A percentile compares a stretch with the other conserved stretches of the same genome.
Evolutionary conservation across 2,888 invertebrate genomes (phyloP).

Genomic region (Hemaris fuciformis): DNA sequence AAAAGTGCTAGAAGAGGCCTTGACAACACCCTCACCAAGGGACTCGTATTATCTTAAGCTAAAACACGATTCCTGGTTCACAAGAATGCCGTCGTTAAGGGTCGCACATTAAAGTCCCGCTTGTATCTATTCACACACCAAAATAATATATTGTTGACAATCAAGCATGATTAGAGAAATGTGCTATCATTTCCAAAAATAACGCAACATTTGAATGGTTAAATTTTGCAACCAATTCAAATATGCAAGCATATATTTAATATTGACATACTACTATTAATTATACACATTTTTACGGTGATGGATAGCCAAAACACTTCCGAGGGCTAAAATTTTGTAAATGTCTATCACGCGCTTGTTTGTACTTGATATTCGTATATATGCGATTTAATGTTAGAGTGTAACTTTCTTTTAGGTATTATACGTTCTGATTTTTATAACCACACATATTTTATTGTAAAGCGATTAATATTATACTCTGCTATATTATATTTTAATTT

Average conservation of each 20-base stretch:
- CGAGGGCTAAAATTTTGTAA: slow-evolving; percentile 8
- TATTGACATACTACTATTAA: not conserved
- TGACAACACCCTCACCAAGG: slow-evolving; percentile 79
- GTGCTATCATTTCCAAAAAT: not conserved
- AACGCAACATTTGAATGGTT: not conserved
- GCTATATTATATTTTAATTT: slow-evolving; percentile 21
- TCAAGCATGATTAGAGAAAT: too few species aligned
- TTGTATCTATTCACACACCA: not conserved
- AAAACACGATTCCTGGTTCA: slow-evolving; percentile 78
- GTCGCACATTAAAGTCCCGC: slow-evolving; percentile 48
- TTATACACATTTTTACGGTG: slow-evolving; percentile 4
- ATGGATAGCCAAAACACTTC: slow-evolving; percentile 11
- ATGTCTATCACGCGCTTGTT: not conserved
- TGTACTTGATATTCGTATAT: not conserved
- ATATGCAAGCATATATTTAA: not conserved
- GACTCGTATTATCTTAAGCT: slow-evolving; percentile 78
- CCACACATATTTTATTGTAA: slow-evolving; percentile 26
- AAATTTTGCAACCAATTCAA: not conserved
- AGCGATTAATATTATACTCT: slow-evolving; percentile 11
- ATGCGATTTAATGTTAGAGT: not conserved
- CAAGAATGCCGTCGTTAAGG: slow-evolving; percentile 75
- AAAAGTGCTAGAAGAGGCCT: slow-evolving; percentile 83
- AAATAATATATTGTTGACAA: not conserved
- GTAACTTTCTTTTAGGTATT: not conserved
- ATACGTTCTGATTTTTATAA: not conserved